Evolutionary conservation across 2,797 vertebrate genomes (phyloP).

Genomic region (Masticophis lateralis): DNA sequence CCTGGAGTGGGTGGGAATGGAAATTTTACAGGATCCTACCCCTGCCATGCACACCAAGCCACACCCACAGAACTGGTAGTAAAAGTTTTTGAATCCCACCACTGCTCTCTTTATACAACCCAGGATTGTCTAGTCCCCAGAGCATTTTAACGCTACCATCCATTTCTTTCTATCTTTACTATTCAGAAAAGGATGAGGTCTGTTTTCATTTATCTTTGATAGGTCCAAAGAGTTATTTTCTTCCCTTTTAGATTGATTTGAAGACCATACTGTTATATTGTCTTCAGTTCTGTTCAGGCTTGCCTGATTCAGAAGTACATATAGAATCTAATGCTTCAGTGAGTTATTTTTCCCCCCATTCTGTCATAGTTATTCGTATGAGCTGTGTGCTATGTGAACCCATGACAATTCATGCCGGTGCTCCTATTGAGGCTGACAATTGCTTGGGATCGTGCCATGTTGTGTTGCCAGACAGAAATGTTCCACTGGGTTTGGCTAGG

Average conservation of each 20-base stretch:
- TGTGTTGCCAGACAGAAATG: background rate
- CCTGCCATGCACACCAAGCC: no score
- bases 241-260: background rate
- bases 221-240: background rate
- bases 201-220: background rate
- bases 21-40: no score
- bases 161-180: background rate
- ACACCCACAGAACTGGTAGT: no score
- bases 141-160: background rate
- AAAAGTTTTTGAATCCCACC: no score
- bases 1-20: no score
- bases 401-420: background rate
- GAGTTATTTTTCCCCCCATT: background rate
- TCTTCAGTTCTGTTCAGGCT: background rate
- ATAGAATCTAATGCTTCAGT: background rate
- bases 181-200: background rate
- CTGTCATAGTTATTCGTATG: background rate
- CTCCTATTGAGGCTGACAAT: background rate
- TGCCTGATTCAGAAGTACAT: background rate
- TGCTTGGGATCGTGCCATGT: background rate
- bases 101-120: no score
- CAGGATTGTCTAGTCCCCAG: no score
- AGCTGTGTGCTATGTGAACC: background rate
- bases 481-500: background rate
- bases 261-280: background rate